A percentile compares a stretch with the other conserved stretches of the same genome.
phyloP scores from a whole-genome alignment of 2,797 vertebrate species.

The Micrastur ruficollis region DNA sequence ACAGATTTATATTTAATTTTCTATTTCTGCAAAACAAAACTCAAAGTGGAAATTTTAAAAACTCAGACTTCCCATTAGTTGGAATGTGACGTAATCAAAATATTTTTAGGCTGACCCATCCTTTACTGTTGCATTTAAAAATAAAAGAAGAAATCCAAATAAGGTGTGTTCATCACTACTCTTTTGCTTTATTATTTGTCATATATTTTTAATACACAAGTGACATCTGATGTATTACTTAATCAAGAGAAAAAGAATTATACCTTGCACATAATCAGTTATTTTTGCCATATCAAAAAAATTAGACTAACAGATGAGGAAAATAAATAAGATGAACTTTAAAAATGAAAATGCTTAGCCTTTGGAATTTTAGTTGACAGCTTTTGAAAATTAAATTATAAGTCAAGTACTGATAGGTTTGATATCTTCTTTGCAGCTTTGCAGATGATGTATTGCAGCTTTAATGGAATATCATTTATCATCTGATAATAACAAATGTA shows the following conservation, averaged over 20 bases:
- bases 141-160: conserved; percentile 69
- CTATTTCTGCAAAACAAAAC: neutral
- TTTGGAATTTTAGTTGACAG: conserved; percentile 85
- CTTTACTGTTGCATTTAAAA: conserved; percentile 59
- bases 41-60: neutral
- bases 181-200: conserved; percentile 80
- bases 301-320: conserved; percentile 82
- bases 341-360: conserved; percentile 84
- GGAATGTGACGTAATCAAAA: neutral
- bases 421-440: conserved; percentile 82
- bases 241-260: conserved; percentile 81
- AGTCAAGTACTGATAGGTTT: conserved; percentile 81
- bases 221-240: conserved; percentile 84
- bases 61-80: neutral
- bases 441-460: conserved; percentile 85
- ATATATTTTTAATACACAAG: conserved; percentile 83
- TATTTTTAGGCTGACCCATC: conserved; percentile 55
- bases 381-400: conserved; percentile 86
- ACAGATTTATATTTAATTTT: neutral
- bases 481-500: conserved; percentile 91
- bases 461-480: conserved; percentile 90
- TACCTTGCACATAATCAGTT: conserved; percentile 79
- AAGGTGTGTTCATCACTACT: conserved; percentile 67
- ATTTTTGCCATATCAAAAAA: conserved; percentile 81
- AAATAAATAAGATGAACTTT: conserved; percentile 86